These are phyloP conservation scores for Chrysocyon brachyurus DNA, from an alignment of 2,797 vertebrate species.

Conservation along the genomic window DNA sequence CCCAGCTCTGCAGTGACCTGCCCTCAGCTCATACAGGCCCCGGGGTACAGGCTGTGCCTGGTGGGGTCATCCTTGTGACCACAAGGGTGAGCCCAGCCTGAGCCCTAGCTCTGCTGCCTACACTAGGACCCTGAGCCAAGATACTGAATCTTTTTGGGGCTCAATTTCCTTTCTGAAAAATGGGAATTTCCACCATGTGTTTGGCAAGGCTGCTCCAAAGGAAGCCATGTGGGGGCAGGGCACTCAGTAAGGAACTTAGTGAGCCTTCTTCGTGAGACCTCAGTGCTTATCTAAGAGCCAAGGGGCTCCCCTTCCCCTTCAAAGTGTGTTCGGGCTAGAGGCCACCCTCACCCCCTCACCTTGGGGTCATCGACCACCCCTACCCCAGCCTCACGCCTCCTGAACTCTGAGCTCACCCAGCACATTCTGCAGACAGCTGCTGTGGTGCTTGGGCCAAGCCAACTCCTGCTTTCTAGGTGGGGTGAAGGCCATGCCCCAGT, in stretches of 20 bases:
- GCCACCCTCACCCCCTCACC: accelerated
- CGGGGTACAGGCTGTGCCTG: neutral
- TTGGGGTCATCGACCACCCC: neutral
- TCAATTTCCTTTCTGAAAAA: neutral
- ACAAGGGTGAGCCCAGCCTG: neutral
- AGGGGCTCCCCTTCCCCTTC: neutral
- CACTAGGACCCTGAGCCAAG: neutral
- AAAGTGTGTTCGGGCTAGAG: neutral
- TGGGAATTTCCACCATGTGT: neutral
- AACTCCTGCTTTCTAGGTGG: neutral
- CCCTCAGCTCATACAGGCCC: neutral
- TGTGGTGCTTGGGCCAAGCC: neutral
- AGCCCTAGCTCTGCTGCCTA: neutral
- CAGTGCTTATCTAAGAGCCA: neutral
- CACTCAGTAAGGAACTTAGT: neutral
- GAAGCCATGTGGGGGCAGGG: neutral
- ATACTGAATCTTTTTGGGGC: neutral
- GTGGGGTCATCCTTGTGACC: neutral
- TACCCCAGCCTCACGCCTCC: neutral
- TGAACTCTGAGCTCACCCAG: neutral
- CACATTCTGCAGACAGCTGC: neutral
- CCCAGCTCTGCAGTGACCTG: constrained; percentile 32
- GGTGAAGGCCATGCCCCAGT: neutral
- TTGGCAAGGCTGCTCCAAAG: neutral
- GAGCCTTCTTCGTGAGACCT: neutral